A percentile compares a stretch with the other conserved stretches of the same genome.
phyloP scores from a whole-genome alignment of 2,113 vertebrate species.

The Nothoprocta perdicaria region DNA sequence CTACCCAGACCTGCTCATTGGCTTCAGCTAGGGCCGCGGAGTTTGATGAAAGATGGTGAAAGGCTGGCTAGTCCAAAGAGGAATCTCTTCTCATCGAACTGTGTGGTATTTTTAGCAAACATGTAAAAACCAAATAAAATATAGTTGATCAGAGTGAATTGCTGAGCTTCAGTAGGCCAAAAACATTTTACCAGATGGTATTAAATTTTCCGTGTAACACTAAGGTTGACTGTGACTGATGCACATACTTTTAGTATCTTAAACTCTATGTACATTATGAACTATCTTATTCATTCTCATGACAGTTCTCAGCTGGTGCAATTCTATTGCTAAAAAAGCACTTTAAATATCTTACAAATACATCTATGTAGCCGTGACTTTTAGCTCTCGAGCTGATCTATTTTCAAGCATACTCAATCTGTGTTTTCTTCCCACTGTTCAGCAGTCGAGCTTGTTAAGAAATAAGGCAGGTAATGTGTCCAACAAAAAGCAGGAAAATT shows the following conservation, averaged over 20 bases:
- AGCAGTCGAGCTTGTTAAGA: background rate
- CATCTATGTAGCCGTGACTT: background rate
- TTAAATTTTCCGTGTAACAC: background rate
- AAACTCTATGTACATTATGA: background rate
- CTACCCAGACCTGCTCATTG: background rate
- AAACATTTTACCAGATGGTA: background rate
- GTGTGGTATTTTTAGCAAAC: background rate
- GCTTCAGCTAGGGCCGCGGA: rapidly evolving
- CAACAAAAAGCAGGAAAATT: background rate
- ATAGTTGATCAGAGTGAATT: background rate
- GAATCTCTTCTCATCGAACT: background rate
- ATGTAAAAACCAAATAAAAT: background rate
- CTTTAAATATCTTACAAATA: background rate
- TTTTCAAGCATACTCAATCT: background rate
- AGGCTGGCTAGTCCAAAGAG: slow-evolving; percentile 12
- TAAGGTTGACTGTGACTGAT: background rate
- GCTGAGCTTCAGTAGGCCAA: background rate
- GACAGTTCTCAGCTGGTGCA: background rate
- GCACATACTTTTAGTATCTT: background rate
- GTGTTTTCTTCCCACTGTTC: background rate
- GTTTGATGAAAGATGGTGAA: background rate
- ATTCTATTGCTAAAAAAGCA: background rate
- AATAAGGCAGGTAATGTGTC: background rate
- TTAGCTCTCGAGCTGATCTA: background rate
- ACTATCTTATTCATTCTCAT: background rate